Base-by-base conservation (phyloP, 2,888 invertebrate genomes). In the Eupithecia pulchellata region DNA sequence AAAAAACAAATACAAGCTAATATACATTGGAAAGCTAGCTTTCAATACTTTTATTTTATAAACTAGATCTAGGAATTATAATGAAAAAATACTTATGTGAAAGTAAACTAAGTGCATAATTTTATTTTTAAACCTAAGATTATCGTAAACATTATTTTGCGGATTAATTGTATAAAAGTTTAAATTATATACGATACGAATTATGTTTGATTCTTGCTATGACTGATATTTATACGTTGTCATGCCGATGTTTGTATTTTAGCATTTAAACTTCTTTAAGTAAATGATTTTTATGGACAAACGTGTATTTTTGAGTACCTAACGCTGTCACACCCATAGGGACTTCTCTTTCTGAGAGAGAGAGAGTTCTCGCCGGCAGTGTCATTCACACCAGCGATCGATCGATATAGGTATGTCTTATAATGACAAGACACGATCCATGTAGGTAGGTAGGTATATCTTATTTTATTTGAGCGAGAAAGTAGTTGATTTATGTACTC, bases 181-280 rank as follows among this genome's bases (percentile, higher is more conserved):
- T 25, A 57, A 29, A 52, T 25, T 52, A 11, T 25, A 25, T 25
- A 27, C 29, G 6, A 14, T 29, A 29, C 2, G 8, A 17, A 55
- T 25, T 27, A 55, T 27, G 55, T 27, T 55, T 55, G 27, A 14
- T 55, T 27, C 5, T 55, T 55, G 2, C 47, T 47, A 14, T 17
- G 57, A 57, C 57, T 57, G 57, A 57, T 57, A 29, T 57, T 57
- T 57, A 29, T 57, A 57, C 52, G 9, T 2, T 52, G 11, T 47
- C 27, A 5, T 57, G 55, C 17, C 57, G 29, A 57, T 57, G 29
- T 57, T 25, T 52, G 52, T 52, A 25, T 25, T 52, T 52, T 52
- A 52, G 20, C 20, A 47, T 47, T 20, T 9, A 47, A 42, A 20
- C 42, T 47, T 47, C 42, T 20, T 20, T 20, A 52, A 52, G 52